Conservation (phyloP, 2,888 invertebrate species). For the Lobophora halterata region DNA sequence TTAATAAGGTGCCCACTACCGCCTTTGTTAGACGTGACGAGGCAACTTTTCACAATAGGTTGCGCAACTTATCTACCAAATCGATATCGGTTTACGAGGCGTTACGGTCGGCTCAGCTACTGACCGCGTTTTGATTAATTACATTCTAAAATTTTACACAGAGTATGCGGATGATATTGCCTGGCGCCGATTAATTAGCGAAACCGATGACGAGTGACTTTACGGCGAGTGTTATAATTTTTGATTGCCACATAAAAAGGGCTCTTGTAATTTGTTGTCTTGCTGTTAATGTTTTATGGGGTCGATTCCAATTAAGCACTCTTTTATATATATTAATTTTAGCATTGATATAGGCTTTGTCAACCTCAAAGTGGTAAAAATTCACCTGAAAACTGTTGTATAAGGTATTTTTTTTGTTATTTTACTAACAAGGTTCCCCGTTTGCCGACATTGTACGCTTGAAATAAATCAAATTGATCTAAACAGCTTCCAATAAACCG, state of each 20-base stretch:
- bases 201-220: conserved; percentile 63
- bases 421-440: conserved; percentile 76
- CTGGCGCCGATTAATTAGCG: conserved; percentile 77
- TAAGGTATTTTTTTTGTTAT: conserved; percentile 66
- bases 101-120: conserved; percentile 75
- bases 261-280: conserved; percentile 48
- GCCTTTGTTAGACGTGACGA: conserved; percentile 72
- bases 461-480: conserved; percentile 78
- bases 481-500: conserved; percentile 79
- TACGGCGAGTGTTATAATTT: conserved; percentile 51
- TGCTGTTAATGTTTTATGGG: conserved; percentile 42
- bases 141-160: conserved; percentile 64
- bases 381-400: conserved; percentile 10
- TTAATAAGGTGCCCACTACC: conserved; percentile 80
- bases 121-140: conserved; percentile 79
- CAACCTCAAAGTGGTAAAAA: conserved; percentile 1
- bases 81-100: conserved; percentile 80
- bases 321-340: conserved; percentile 21
- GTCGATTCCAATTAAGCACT: conserved; percentile 21
- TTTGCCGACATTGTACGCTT: conserved; percentile 62
- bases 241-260: conserved; percentile 50
- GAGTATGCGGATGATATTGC: conserved; percentile 57
- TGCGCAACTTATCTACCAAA: conserved; percentile 79
- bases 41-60: conserved; percentile 74
- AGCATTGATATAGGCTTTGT: not conserved